These are phyloP conservation scores for Cherax destructor DNA, from an alignment of 1,140 invertebrate genomes.

Conservation along the genomic window DNA sequence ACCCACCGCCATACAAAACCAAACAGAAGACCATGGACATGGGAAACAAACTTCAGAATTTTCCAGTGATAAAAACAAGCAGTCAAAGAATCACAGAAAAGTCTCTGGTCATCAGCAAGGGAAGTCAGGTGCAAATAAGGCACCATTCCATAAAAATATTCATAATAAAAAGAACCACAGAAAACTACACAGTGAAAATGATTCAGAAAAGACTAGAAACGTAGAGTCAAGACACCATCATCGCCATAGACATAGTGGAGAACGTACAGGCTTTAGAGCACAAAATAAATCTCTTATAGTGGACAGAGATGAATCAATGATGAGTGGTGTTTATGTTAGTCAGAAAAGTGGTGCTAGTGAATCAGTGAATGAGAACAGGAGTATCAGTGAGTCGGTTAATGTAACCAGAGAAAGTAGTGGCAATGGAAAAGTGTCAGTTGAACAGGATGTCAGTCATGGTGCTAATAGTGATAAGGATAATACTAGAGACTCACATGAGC, in stretches of 20 bases:
- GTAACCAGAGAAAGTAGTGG: constrained; percentile 15
- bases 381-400: background rate
- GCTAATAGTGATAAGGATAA: constrained; percentile 49
- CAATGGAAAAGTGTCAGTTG: constrained; percentile 8
- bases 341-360: constrained; percentile 51
- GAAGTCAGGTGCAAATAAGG: constrained; percentile 4
- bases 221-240: constrained; percentile 36
- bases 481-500: constrained; percentile 24
- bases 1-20: constrained; percentile 26
- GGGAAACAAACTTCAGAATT: constrained; percentile 11
- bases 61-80: background rate
- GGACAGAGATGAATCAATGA: constrained; percentile 1
- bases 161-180: background rate
- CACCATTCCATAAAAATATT: constrained; percentile 16
- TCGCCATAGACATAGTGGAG: constrained; percentile 47
- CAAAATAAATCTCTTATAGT: constrained; percentile 20
- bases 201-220: constrained; percentile 32
- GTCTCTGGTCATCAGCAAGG: background rate
- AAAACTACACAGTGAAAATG: background rate
- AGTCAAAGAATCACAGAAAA: constrained; percentile 3
- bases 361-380: background rate
- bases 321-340: constrained; percentile 38
- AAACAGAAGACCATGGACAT: constrained; percentile 1
- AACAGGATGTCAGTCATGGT: constrained; percentile 30
- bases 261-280: background rate